Conservation (phyloP, 2,113 vertebrate genomes). For the Dendrocopos noguchii region DNA sequence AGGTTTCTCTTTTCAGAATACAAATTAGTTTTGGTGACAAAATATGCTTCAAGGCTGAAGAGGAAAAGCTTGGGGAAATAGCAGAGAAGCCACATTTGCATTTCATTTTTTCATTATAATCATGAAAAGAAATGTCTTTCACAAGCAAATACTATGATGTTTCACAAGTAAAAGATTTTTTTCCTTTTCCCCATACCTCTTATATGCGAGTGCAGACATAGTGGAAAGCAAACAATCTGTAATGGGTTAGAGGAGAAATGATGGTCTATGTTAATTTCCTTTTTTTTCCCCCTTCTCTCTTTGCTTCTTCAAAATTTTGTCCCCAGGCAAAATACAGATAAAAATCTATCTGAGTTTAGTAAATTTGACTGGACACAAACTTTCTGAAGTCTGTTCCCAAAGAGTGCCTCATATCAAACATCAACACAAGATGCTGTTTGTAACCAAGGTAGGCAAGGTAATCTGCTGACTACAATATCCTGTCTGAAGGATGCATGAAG, state of each 20-base stretch:
- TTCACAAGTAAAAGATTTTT: neutral
- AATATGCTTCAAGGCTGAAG: neutral
- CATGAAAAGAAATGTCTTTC: neutral
- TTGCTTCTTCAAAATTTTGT: neutral
- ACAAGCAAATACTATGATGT: neutral
- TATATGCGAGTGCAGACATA: neutral
- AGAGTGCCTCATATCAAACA: neutral
- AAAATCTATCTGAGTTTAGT: neutral
- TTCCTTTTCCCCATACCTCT: neutral
- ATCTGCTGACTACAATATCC: neutral
- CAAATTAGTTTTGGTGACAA: neutral
- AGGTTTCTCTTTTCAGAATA: neutral
- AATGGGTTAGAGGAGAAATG: neutral
- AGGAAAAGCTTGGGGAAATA: neutral
- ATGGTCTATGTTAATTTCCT: neutral
- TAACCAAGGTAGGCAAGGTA: neutral
- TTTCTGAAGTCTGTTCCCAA: neutral
- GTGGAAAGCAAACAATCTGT: neutral
- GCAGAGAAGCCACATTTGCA: neutral
- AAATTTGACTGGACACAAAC: neutral
- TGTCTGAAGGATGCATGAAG: neutral
- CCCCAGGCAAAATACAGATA: neutral
- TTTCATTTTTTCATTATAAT: neutral
- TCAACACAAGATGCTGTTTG: neutral
- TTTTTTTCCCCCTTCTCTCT: neutral